phyloP scores from a whole-genome alignment of 2,113 vertebrate species.

The Peucedramus taeniatus region DNA sequence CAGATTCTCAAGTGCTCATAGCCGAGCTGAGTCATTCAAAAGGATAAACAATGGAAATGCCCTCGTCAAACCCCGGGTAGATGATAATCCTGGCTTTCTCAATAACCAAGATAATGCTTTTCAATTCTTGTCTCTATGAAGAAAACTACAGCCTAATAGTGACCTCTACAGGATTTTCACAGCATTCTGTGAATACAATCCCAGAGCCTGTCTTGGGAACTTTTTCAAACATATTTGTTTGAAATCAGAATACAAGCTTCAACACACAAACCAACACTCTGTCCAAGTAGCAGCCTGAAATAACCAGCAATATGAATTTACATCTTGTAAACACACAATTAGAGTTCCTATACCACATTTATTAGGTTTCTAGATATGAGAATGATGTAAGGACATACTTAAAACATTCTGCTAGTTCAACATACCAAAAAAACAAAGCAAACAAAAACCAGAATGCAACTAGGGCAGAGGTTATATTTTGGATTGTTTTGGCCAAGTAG shows the following conservation, averaged over 20 bases:
- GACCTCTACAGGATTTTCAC: conserved; percentile 45
- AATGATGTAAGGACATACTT: neutral
- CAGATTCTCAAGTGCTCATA: neutral
- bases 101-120: neutral
- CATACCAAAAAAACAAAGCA: neutral
- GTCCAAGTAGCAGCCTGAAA: neutral
- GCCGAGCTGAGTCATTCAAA: neutral
- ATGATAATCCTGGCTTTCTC: neutral
- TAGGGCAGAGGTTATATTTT: neutral
- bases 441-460: neutral
- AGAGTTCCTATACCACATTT: neutral
- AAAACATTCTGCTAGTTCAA: neutral
- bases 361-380: neutral
- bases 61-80: neutral
- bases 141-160: neutral
- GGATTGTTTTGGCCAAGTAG: neutral
- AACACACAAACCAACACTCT: neutral
- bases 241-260: neutral
- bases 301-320: neutral
- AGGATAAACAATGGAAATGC: neutral
- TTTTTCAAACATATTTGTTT: neutral
- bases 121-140: accelerated
- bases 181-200: accelerated
- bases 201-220: neutral
- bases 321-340: neutral